These are phyloP conservation scores for Ligdia adustata DNA, from an alignment of 2,888 invertebrate species.

Conservation along the genomic window DNA sequence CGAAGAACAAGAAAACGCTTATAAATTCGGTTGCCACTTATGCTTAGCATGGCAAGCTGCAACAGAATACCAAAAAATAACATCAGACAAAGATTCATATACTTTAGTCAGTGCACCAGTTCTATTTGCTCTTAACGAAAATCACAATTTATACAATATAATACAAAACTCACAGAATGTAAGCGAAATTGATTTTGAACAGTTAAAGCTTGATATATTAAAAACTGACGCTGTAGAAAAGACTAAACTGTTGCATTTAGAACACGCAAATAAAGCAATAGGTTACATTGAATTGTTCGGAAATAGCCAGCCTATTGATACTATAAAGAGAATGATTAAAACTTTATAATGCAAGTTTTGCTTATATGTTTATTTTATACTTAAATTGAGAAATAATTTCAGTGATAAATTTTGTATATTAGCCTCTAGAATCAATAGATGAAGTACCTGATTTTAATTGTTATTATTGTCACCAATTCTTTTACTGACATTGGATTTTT, in stretches of 20 bases:
- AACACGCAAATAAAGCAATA: slow-evolving; percentile 64
- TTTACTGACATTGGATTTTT: no score
- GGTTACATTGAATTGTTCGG: slow-evolving; percentile 63
- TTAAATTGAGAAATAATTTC: no score
- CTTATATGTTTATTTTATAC: no score
- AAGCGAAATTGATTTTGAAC: slow-evolving; percentile 84
- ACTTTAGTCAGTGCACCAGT: slow-evolving; percentile 92
- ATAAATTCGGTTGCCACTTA: slow-evolving; percentile 91
- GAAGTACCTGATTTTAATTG: no score
- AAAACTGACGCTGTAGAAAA: slow-evolving; percentile 67
- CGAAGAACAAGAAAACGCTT: slow-evolving; percentile 88
- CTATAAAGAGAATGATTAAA: slow-evolving; percentile 69
- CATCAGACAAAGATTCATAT: slow-evolving; percentile 82
- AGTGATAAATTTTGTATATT: no score
- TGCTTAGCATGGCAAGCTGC: slow-evolving; percentile 92
- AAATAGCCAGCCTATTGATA: slow-evolving; percentile 61
- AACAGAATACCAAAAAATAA: slow-evolving; percentile 67
- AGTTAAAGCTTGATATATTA: slow-evolving; percentile 65
- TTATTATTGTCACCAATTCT: no score
- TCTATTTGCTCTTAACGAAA: slow-evolving; percentile 90
- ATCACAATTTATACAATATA: slow-evolving; percentile 85
- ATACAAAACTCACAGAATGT: slow-evolving; percentile 83
- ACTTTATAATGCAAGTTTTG: slow-evolving; percentile 50
- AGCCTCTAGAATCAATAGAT: no score
- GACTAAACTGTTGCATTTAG: slow-evolving; percentile 59